A percentile compares a stretch with the other conserved stretches of the same genome.
Evolutionary conservation across 2,888 invertebrate species (phyloP).

Genomic region (Aphidius colemani): DNA sequence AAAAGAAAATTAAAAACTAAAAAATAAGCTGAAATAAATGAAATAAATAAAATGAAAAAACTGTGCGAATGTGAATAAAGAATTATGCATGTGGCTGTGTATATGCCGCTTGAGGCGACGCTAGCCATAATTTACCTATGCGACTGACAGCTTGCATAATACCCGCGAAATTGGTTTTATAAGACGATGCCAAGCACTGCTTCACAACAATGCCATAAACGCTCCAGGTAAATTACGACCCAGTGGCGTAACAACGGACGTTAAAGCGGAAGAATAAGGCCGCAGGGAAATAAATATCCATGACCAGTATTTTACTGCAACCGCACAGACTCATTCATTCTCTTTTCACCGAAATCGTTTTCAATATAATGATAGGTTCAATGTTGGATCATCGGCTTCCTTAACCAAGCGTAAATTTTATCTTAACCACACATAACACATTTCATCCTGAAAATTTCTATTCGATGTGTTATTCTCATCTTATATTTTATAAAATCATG

Average conservation of each 20-base stretch:
- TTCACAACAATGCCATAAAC: slow-evolving; percentile 58
- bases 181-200: slow-evolving; percentile 54
- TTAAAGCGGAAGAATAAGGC: slow-evolving; percentile 26
- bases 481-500: too few species aligned
- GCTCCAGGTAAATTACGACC: slow-evolving; percentile 55
- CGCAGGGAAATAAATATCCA: slow-evolving; percentile 19
- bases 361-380: slow-evolving; percentile 4
- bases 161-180: slow-evolving; percentile 60
- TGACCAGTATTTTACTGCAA: too few species aligned
- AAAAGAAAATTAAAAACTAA: slow-evolving; percentile 1
- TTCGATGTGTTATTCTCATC: too few species aligned
- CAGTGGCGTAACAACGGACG: slow-evolving; percentile 44
- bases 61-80: slow-evolving; percentile 12
- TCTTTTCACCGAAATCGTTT: neutral
- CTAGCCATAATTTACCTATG: slow-evolving; percentile 54
- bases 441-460: too few species aligned
- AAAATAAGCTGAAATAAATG: slow-evolving; percentile 15
- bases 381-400: slow-evolving; percentile 7
- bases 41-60: slow-evolving; percentile 12
- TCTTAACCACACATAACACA: slow-evolving; percentile 1
- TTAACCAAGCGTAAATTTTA: slow-evolving; percentile 12
- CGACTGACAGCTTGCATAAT: slow-evolving; percentile 59
- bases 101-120: slow-evolving; percentile 45
- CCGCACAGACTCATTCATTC: neutral
- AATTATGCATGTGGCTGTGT: slow-evolving; percentile 43